Evolutionary conservation across 2,113 vertebrate genomes (phyloP), one percentile per base, ranked within the genome.

Genomic region (Apistogramma diplotaenia): DNA sequence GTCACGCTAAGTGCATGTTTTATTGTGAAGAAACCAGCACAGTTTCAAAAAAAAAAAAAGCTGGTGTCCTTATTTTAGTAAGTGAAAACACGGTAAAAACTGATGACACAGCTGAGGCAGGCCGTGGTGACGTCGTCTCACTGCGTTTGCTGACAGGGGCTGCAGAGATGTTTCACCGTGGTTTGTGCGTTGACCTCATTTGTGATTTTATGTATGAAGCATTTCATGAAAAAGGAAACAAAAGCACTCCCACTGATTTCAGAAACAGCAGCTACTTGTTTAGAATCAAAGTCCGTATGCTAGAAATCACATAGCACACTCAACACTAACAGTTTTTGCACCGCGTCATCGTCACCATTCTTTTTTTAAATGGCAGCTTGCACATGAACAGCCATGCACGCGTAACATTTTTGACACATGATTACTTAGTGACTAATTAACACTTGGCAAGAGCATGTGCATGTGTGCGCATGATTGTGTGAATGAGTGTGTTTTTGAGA

Each of bases 401-500:
- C 6, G 19, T 27, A 67, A 49, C 37, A 46, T 46, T 5, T 46
- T 46, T 46, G 43, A 46, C 43, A 29, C 65, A n/a, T 10, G 49
- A 49, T 70, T 70, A 49, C 6, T 51, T 70, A 13, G 65, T 70
- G 43, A 51, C 65, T 61, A 35, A 74, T 87, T 67, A 76, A 56
- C 55, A 65, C 12, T 59, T 11, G 5, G 11, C 10, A 37, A 19
- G 19, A 76, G 53, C 56, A 29, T 70, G 40, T 8, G 16, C 25
- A 71, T 81, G 65, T 72, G 56, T 67, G 33, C 40, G 55, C 54
- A n/a, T 53, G 18, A 43, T 72, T 25, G 7, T 73, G 6, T 51
- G 13, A 23, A 19, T 57, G 31, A 31, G 74, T 75, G 49, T 9
- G 56, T 15, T 15, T 73, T 55, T 3, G 62, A 67, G 43, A 27